Evolutionary conservation across 2,888 invertebrate species (phyloP).

Genomic region (Thymelicus acteon): DNA sequence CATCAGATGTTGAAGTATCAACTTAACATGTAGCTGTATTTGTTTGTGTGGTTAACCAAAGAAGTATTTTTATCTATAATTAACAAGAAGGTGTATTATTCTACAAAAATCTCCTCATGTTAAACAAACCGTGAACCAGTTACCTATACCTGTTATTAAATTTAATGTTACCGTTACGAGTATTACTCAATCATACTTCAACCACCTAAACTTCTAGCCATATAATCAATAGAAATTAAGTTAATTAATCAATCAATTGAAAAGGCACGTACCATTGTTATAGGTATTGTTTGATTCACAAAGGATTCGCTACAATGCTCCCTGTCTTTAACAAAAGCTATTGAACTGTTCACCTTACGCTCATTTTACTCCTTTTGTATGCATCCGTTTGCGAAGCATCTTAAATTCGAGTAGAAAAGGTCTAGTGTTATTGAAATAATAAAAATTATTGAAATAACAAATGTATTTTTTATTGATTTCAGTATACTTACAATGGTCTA

Average conservation of each 20-base stretch:
- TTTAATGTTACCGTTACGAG: background rate
- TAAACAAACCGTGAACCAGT: too few relatives aligned
- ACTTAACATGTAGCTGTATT: too few relatives aligned
- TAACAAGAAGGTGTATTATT: too few relatives aligned
- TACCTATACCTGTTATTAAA: too few relatives aligned
- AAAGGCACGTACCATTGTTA: constrained; percentile 61
- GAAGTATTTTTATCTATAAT: too few relatives aligned
- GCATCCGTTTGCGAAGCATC: constrained; percentile 42
- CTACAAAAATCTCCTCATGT: too few relatives aligned
- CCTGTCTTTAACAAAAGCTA: constrained; percentile 56
- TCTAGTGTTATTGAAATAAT: constrained; percentile 5
- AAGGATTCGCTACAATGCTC: constrained; percentile 61
- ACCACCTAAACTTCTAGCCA: constrained; percentile 23
- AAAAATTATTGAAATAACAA: background rate
- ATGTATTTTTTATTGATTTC: too few relatives aligned
- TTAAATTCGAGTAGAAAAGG: constrained; percentile 16
- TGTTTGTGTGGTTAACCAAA: too few relatives aligned
- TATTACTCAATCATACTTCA: constrained; percentile 32
- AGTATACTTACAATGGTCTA: background rate
- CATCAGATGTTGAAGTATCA: too few relatives aligned
- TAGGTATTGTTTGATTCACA: constrained; percentile 62
- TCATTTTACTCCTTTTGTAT: constrained; percentile 57
- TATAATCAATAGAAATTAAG: constrained; percentile 47
- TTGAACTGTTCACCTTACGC: constrained; percentile 66
- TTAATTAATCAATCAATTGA: constrained; percentile 76